Percentiles rank a stretch among this genome's conserved stretches.
Conservation (phyloP, 1,140 invertebrate species). For the Himalopsyche phryganea region DNA sequence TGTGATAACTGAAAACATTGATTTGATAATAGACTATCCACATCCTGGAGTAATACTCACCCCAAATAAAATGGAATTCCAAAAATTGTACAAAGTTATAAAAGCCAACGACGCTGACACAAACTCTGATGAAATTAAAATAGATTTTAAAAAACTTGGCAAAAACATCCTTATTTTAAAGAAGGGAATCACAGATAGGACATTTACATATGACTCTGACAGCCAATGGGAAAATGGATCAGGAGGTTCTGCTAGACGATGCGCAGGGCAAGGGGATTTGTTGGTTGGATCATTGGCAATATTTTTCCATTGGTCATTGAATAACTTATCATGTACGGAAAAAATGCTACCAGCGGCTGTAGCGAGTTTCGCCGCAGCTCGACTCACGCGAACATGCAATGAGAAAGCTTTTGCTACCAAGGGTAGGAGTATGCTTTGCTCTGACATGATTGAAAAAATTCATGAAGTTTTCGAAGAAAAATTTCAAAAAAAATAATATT, state of each 20-base stretch:
- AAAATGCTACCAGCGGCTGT: constrained; percentile 60
- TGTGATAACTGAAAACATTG: constrained; percentile 72
- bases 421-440: constrained; percentile 78
- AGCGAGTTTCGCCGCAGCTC: constrained; percentile 78
- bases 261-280: constrained; percentile 96
- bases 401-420: constrained; percentile 69
- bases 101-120: constrained; percentile 15
- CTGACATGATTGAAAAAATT: constrained; percentile 85
- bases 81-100: constrained; percentile 62
- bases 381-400: constrained; percentile 78
- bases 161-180: constrained; percentile 69
- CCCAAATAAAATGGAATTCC: constrained; percentile 92
- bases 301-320: constrained; percentile 79
- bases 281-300: constrained; percentile 79
- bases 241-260: constrained; percentile 81
- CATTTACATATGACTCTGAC: constrained; percentile 61
- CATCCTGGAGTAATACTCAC: constrained; percentile 78
- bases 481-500: constrained; percentile 9
- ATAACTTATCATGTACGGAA: constrained; percentile 45
- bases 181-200: constrained; percentile 78
- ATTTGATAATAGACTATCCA: constrained; percentile 74
- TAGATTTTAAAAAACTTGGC: constrained; percentile 49
- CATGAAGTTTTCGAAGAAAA: constrained; percentile 58
- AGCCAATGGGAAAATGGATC: constrained; percentile 51
- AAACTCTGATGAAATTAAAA: constrained; percentile 11